Evolutionary conservation across 2,888 invertebrate genomes (phyloP).

Genomic region (Euzetes globulus): DNA sequence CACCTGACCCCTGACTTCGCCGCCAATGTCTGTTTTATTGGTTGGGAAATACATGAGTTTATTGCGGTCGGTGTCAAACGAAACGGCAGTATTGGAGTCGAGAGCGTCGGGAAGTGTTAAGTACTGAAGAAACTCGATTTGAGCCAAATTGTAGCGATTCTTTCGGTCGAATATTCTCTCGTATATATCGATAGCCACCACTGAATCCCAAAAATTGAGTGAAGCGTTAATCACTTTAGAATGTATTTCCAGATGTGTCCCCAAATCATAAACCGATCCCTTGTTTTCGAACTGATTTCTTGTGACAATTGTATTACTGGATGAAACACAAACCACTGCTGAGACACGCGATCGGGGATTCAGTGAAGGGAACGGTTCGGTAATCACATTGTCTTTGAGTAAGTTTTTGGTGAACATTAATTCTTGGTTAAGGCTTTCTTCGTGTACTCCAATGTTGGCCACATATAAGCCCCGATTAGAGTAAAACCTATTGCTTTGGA

Average conservation of each 20-base stretch:
- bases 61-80: slow-evolving; percentile 40
- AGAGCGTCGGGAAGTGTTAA: slow-evolving; percentile 81
- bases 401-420: slow-evolving; percentile 80
- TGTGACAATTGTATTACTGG: slow-evolving; percentile 76
- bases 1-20: slow-evolving; percentile 77
- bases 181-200: slow-evolving; percentile 45
- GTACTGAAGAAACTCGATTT: slow-evolving; percentile 82
- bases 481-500: slow-evolving; percentile 81
- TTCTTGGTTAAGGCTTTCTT: slow-evolving; percentile 70
- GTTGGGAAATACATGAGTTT: slow-evolving; percentile 40
- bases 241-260: slow-evolving; percentile 88
- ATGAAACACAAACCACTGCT: slow-evolving; percentile 83
- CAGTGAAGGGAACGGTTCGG: slow-evolving; percentile 71
- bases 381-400: slow-evolving; percentile 72
- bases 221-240: slow-evolving; percentile 87
- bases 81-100: slow-evolving; percentile 53
- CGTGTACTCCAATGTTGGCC: slow-evolving; percentile 74
- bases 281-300: slow-evolving; percentile 87
- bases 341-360: slow-evolving; percentile 85
- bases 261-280: slow-evolving; percentile 84
- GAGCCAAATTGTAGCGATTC: slow-evolving; percentile 88
- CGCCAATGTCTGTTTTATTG: slow-evolving; percentile 57
- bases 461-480: slow-evolving; percentile 82
- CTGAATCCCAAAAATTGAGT: slow-evolving; percentile 78
- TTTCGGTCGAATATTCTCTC: slow-evolving; percentile 57